Percentiles rank a stretch among this genome's conserved stretches.
Conservation (phyloP, 2,113 vertebrate species). For the Jaculus jaculus region DNA sequence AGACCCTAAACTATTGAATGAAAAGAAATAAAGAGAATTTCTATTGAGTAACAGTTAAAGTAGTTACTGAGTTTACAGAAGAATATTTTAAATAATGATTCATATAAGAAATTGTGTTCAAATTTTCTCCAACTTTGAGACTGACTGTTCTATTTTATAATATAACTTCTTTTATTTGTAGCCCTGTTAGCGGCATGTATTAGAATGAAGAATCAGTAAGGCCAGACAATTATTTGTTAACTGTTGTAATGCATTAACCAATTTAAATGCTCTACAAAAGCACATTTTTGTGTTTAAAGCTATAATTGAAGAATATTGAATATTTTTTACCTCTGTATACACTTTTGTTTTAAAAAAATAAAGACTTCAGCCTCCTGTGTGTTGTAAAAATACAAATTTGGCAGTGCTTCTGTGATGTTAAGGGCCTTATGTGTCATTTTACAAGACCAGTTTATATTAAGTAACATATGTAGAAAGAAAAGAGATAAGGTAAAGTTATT, state of each 20-base stretch:
- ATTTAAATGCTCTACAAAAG: not conserved
- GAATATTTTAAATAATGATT: not conserved
- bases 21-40: not conserved
- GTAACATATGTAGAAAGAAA: not conserved
- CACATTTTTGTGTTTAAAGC: not conserved
- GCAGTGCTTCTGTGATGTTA: not conserved
- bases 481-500: not conserved
- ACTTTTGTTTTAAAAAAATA: not conserved
- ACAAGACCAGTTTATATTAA: not conserved
- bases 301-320: not conserved
- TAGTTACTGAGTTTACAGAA: not conserved
- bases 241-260: not conserved
- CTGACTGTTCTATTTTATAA: not conserved
- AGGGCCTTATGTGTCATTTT: not conserved
- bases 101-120: not conserved
- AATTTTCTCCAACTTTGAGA: not conserved
- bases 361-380: not conserved
- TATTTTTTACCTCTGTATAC: not conserved
- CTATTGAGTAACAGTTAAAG: not conserved
- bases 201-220: not conserved
- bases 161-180: not conserved
- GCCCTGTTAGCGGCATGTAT: not conserved
- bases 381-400: not conserved
- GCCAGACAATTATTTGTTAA: not conserved
- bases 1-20: not conserved